These are phyloP conservation scores for Hoplostethus mediterraneus DNA, from an alignment of 2,797 vertebrate genomes.

Conservation along the genomic window DNA sequence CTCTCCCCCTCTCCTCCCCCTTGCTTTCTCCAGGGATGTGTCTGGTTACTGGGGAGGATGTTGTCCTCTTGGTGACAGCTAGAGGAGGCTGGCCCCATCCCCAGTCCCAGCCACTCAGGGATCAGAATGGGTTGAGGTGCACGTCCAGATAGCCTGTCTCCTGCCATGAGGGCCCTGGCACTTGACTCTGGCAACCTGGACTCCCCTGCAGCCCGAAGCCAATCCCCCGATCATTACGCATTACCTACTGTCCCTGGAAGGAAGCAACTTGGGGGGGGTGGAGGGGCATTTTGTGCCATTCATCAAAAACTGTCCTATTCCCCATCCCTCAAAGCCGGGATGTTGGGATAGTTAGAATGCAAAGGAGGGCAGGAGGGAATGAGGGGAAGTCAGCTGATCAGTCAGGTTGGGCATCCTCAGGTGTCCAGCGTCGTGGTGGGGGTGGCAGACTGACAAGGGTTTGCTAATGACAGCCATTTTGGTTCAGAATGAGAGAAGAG, in stretches of 20 bases:
- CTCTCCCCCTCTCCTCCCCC: neutral
- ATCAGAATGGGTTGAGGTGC: constrained; percentile 32
- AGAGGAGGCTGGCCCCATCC: constrained; percentile 38
- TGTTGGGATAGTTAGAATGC: neutral
- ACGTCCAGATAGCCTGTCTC: constrained; percentile 43
- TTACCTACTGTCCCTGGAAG: constrained; percentile 15
- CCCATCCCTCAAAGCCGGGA: neutral
- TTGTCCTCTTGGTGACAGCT: constrained; percentile 50
- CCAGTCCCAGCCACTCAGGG: constrained; percentile 53
- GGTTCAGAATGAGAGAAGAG: constrained; percentile 7
- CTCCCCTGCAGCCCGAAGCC: constrained; percentile 37
- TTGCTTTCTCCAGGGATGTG: constrained; percentile 13
- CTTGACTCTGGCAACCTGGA: constrained; percentile 60
- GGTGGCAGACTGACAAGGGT: constrained; percentile 2
- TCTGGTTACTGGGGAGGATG: constrained; percentile 23
- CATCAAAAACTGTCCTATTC: neutral
- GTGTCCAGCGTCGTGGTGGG: neutral
- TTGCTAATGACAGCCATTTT: constrained; percentile 19
- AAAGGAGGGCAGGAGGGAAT: neutral
- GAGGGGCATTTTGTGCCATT: constrained; percentile 7
- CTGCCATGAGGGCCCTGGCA: constrained; percentile 62
- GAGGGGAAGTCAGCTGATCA: neutral
- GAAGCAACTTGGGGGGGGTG: neutral
- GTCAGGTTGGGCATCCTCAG: neutral
- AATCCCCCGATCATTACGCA: constrained; percentile 27